phyloP scores from a whole-genome alignment of 2,888 invertebrate genomes.

The Agrenia bidenticulata region DNA sequence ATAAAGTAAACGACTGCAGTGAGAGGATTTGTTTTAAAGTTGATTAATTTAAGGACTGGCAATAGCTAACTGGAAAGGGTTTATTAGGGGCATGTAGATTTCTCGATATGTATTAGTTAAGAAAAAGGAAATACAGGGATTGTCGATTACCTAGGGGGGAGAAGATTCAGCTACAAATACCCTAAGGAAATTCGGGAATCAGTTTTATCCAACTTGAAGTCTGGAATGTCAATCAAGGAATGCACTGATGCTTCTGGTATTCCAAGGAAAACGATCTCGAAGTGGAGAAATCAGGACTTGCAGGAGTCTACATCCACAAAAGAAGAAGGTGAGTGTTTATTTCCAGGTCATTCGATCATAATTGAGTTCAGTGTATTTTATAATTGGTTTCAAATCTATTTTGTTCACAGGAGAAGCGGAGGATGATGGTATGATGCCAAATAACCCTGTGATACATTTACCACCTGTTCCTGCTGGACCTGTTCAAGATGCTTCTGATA shows the following conservation, averaged over 20 bases:
- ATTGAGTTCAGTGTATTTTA: no score
- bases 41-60: no score
- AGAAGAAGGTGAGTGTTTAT: no score
- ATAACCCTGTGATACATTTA: no score
- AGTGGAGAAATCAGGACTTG: constrained; percentile 49
- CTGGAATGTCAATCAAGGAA: constrained; percentile 50
- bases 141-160: constrained; percentile 9
- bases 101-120: background rate
- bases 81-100: background rate
- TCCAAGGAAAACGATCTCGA: constrained; percentile 50
- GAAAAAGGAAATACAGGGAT: background rate
- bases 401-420: no score
- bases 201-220: constrained; percentile 45
- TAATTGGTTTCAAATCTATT: no score
- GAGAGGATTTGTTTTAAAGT: no score
- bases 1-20: no score
- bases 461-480: no score
- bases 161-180: constrained; percentile 37
- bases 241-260: constrained; percentile 50
- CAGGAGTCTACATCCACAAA: constrained; percentile 23
- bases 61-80: no score
- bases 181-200: constrained; percentile 48
- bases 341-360: no score
- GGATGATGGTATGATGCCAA: no score
- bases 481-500: constrained; percentile 38